These are phyloP conservation scores for Omphaloscelis lunosa DNA, from an alignment of 2,888 invertebrate genomes.

Conservation along the genomic window DNA sequence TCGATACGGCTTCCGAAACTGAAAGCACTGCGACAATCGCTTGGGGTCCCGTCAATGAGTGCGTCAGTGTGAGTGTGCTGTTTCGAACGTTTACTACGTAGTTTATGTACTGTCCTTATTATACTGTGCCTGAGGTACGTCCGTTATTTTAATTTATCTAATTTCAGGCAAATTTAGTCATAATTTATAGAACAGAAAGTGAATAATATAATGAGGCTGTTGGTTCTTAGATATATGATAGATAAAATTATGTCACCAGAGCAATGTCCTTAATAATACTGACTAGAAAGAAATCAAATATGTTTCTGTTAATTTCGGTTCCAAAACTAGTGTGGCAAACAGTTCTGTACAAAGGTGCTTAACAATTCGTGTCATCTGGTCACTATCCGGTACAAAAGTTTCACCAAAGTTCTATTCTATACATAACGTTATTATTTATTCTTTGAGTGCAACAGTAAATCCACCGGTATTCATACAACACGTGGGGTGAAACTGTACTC, in stretches of 20 bases:
- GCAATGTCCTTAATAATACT: neutral
- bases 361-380: constrained; percentile 26
- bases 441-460: constrained; percentile 21
- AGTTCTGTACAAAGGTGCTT: constrained; percentile 1
- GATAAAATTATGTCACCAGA: neutral
- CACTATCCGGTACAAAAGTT: constrained; percentile 26
- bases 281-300: neutral
- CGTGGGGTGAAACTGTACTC: constrained; percentile 15
- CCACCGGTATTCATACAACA: constrained; percentile 7
- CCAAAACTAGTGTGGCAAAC: neutral
- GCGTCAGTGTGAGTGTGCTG: no score
- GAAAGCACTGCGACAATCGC: no score
- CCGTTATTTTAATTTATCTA: neutral
- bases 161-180: no score
- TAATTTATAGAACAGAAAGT: neutral
- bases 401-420: neutral
- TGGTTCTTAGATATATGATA: neutral
- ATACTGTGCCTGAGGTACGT: no score
- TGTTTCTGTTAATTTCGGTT: neutral
- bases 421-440: constrained; percentile 34
- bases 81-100: no score
- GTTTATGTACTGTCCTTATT: no score
- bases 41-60: no score
- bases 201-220: neutral
- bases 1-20: no score